Conservation (phyloP, 2,888 invertebrate genomes). For the Amorpha juglandis region DNA sequence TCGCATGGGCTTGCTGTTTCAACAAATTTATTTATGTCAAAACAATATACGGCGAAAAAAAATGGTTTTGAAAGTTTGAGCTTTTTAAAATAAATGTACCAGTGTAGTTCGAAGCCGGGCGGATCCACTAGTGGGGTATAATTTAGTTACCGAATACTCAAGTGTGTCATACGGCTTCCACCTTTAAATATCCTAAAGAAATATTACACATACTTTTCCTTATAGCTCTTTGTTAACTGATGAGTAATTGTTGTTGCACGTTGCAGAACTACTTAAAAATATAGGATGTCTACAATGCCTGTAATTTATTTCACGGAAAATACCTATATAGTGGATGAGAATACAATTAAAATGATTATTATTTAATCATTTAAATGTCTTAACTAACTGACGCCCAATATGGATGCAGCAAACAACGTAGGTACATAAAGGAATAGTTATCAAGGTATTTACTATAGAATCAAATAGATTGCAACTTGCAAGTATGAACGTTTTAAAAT, state of each 20-base stretch:
- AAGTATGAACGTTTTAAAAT: slow-evolving; percentile 78
- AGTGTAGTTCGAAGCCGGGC: too few relatives aligned
- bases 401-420: too few relatives aligned
- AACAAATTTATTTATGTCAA: too few relatives aligned
- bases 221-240: slow-evolving; percentile 50
- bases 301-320: neutral
- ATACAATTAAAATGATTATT: neutral
- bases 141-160: neutral
- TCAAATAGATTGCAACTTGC: slow-evolving; percentile 73
- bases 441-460: slow-evolving; percentile 46
- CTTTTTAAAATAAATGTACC: too few relatives aligned
- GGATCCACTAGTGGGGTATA: too few relatives aligned
- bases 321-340: too few relatives aligned
- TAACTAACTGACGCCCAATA: too few relatives aligned
- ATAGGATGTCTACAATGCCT: neutral
- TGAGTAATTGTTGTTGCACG: slow-evolving; percentile 26
- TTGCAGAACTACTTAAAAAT: neutral
- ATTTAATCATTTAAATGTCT: too few relatives aligned
- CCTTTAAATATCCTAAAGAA: neutral
- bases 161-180: neutral
- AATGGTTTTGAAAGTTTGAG: too few relatives aligned
- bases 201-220: slow-evolving; percentile 56
- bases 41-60: too few relatives aligned
- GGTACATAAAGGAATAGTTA: neutral
- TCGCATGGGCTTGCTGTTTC: too few relatives aligned